These are phyloP conservation scores for Ditula angustiorana DNA, from an alignment of 2,888 invertebrate species.

Conservation along the genomic window DNA sequence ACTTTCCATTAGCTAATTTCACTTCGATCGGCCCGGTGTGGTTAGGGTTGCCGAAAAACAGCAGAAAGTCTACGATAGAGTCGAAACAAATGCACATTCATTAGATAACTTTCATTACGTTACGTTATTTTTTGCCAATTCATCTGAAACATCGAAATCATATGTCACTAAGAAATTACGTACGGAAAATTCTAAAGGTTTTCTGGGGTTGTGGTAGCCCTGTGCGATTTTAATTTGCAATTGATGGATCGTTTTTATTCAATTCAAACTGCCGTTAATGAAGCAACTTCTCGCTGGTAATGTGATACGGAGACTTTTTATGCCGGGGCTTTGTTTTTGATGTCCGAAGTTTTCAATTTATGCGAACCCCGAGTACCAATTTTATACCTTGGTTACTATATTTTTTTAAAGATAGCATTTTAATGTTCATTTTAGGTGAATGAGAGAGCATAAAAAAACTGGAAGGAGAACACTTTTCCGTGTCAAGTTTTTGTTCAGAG, in stretches of 20 bases:
- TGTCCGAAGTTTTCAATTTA: conserved; percentile 32
- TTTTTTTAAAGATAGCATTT: too few species aligned
- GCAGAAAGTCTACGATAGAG: neutral
- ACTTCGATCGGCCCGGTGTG: conserved; percentile 70
- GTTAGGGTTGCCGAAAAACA: conserved; percentile 58
- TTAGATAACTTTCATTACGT: too few species aligned
- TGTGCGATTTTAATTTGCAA: conserved; percentile 62
- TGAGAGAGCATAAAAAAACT: too few species aligned
- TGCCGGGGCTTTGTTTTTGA: conserved; percentile 17
- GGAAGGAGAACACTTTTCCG: too few species aligned
- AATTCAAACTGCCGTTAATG: conserved; percentile 67
- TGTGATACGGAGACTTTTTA: conserved; percentile 22
- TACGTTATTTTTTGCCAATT: too few species aligned
- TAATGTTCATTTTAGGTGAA: too few species aligned
- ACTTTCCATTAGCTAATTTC: conserved; percentile 85
- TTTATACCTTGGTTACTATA: neutral
- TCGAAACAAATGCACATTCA: neutral
- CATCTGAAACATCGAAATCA: too few species aligned
- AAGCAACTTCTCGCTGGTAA: conserved; percentile 56
- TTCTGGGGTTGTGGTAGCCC: conserved; percentile 28
- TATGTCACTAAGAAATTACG: neutral
- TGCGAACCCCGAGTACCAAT: neutral
- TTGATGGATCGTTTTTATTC: conserved; percentile 82
- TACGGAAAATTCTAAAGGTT: neutral
- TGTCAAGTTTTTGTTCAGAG: too few species aligned